These are phyloP conservation scores for Coregonus suidteri DNA, from an alignment of 2,797 vertebrate genomes.

Conservation along the genomic window DNA sequence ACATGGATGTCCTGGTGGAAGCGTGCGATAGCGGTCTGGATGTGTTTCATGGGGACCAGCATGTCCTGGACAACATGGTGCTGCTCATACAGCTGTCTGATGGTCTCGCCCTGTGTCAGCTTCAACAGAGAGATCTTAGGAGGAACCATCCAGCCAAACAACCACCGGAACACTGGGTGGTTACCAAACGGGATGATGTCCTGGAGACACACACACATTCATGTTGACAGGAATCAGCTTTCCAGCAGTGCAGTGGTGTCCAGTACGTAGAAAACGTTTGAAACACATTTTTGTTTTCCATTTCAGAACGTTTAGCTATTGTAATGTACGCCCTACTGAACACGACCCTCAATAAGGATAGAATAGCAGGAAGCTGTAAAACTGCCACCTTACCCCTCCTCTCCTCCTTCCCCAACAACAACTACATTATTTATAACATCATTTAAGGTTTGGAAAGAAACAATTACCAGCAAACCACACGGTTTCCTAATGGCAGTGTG, in stretches of 20 bases:
- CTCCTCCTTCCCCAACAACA: constrained; percentile 25
- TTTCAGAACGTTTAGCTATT: not conserved
- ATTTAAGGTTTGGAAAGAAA: constrained; percentile 59
- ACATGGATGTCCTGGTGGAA: constrained; percentile 91
- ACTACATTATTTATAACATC: constrained; percentile 74
- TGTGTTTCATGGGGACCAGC: constrained; percentile 91
- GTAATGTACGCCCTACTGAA: not conserved
- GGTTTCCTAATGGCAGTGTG: constrained; percentile 63
- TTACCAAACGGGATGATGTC: constrained; percentile 99
- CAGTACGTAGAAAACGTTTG: not conserved
- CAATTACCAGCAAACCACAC: constrained; percentile 54
- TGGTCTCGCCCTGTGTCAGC: constrained; percentile 96
- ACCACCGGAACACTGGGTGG: constrained; percentile 89
- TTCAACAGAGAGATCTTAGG: constrained; percentile 97
- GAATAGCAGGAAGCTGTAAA: constrained; percentile 1
- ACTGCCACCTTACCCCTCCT: not conserved
- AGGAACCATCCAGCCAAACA: constrained; percentile 98
- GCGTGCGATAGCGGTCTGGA: constrained; percentile 81
- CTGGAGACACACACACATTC: constrained; percentile 62
- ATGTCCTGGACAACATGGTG: constrained; percentile 98
- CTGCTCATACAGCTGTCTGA: constrained; percentile 91
- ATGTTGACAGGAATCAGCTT: constrained; percentile 4
- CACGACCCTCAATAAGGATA: not conserved
- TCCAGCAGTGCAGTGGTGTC: not conserved
- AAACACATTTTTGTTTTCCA: too few species aligned